Percentiles rank a stretch among this genome's conserved stretches.
Conservation (phyloP, 2,797 vertebrate species). For the Dipus sagitta region DNA sequence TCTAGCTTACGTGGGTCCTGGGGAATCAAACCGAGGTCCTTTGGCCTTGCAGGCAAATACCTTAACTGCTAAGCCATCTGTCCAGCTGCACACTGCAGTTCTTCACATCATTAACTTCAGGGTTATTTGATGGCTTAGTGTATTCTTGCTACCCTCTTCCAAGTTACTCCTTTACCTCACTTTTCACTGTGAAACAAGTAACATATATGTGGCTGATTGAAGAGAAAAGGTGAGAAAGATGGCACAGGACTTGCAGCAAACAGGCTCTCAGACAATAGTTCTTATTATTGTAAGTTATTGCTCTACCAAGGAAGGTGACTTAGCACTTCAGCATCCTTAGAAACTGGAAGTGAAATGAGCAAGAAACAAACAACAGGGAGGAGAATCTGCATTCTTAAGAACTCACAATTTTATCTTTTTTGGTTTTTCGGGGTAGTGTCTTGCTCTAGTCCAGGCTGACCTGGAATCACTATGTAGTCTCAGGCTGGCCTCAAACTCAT, state of each 20-base stretch:
- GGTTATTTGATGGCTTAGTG: not conserved
- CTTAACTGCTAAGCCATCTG: no score
- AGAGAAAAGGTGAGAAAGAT: not conserved
- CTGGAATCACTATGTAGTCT: no score
- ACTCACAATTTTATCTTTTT: not conserved
- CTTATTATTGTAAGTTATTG: not conserved
- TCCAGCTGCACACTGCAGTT: not conserved
- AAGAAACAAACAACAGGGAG: not conserved
- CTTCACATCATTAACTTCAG: not conserved
- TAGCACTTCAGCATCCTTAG: not conserved
- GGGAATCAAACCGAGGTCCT: no score
- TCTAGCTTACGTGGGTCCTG: no score
- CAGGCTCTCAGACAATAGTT: not conserved
- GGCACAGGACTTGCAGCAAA: not conserved
- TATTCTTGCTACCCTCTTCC: not conserved
- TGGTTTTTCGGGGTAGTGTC: no score
- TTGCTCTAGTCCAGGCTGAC: no score
- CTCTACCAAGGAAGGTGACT: not conserved
- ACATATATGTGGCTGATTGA: not conserved
- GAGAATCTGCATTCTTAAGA: not conserved
- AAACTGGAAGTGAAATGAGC: conserved; percentile 5
- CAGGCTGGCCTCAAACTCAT: no score
- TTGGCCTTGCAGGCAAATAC: no score
- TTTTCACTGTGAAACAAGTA: not conserved
- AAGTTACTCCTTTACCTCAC: not conserved